Evolutionary conservation across 1,140 invertebrate species (phyloP).

Genomic region (Achroia grisella): DNA sequence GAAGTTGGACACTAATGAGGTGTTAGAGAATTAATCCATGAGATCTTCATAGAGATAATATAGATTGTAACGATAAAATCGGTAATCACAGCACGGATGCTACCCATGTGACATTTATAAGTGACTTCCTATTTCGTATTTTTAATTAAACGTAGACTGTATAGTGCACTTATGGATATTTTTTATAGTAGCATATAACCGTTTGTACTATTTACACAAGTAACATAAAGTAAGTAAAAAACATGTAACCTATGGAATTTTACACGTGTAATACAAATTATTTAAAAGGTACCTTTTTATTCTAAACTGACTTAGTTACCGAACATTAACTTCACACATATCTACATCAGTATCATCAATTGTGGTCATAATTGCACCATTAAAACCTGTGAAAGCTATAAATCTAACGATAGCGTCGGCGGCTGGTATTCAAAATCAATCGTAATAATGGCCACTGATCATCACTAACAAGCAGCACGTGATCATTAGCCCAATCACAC

Average conservation of each 20-base stretch:
- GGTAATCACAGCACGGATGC: constrained; percentile 22
- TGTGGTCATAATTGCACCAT: constrained; percentile 53
- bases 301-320: constrained; percentile 22
- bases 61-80: constrained; percentile 46
- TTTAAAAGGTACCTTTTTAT: neutral
- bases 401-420: constrained; percentile 42
- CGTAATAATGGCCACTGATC: constrained; percentile 54
- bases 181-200: neutral
- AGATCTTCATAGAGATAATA: constrained; percentile 50
- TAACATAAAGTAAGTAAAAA: neutral
- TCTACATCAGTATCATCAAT: constrained; percentile 30
- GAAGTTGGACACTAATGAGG: constrained; percentile 56
- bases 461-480: constrained; percentile 62
- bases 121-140: constrained; percentile 37
- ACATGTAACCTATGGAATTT: too few species aligned
- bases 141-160: neutral
- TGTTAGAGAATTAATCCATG: constrained; percentile 61
- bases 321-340: constrained; percentile 23
- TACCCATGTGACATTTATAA: constrained; percentile 35
- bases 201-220: neutral
- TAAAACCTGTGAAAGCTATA: constrained; percentile 60
- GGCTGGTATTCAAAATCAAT: constrained; percentile 46
- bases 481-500: constrained; percentile 64
- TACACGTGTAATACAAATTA: too few species aligned
- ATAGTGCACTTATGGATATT: too few species aligned